Percentiles rank a stretch among this genome's conserved stretches.
phyloP scores from a whole-genome alignment of 2,797 vertebrate genomes.

The Urophycis tenuis region DNA sequence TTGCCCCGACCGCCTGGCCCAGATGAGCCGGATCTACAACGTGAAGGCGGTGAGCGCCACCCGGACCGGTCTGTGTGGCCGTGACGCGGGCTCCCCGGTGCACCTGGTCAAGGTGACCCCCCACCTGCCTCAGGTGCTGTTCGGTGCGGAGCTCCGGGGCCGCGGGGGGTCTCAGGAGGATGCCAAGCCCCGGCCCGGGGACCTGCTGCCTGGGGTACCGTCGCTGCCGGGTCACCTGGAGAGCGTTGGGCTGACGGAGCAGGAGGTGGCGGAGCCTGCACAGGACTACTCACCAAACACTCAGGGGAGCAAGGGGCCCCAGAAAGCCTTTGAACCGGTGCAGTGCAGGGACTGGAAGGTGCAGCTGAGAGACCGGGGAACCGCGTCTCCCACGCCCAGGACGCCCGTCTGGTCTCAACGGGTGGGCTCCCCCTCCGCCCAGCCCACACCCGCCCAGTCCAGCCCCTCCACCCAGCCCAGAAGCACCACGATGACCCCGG shows the following conservation, averaged over 20 bases:
- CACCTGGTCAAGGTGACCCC: slow-evolving; percentile 59
- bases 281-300: no score
- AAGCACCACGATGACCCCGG: slow-evolving; percentile 32
- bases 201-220: slow-evolving; percentile 54
- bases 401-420: slow-evolving; percentile 19
- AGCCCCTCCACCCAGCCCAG: slow-evolving; percentile 27
- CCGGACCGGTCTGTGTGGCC: slow-evolving; percentile 57
- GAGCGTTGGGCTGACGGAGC: slow-evolving; percentile 65
- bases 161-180: no score
- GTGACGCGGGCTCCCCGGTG: slow-evolving; percentile 52
- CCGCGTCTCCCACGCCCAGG: slow-evolving; percentile 19
- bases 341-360: slow-evolving; percentile 31
- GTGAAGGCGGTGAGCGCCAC: slow-evolving; percentile 59
- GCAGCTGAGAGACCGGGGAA: slow-evolving; percentile 34
- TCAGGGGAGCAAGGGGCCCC: no score
- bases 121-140: slow-evolving; percentile 41
- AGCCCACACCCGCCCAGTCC: slow-evolving; percentile 32
- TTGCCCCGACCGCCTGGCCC: slow-evolving; percentile 50
- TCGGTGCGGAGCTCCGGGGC: slow-evolving; percentile 18
- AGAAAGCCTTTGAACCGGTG: slow-evolving; percentile 9
- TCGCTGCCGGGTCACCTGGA: slow-evolving; percentile 68
- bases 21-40: slow-evolving; percentile 75
- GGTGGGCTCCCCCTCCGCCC: slow-evolving; percentile 33
- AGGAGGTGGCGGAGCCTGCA: slow-evolving; percentile 40
- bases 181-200: slow-evolving; percentile 17